Base-by-base conservation (phyloP, 2,888 invertebrate genomes). In the Synanthedon andrenaeformis region DNA sequence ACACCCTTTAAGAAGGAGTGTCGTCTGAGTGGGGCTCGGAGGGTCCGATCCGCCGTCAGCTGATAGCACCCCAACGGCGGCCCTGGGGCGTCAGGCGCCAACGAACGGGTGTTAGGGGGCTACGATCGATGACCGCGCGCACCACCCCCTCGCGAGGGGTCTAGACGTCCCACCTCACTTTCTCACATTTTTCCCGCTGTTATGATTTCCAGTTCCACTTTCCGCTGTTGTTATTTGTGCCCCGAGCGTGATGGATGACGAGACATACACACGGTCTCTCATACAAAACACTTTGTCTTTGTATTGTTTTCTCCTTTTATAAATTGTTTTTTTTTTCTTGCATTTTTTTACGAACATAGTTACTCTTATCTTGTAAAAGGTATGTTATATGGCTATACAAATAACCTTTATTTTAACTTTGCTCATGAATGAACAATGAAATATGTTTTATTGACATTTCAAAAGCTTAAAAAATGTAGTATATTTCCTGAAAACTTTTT, bases 111-210 rank as follows among this genome's bases (percentile, higher is more conserved):
- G n/a, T 13, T 8, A 8, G 77, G 71, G 74, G 72, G 72, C 69
- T 62, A 66, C 62, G 60, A 72, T 64, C 78, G 82, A 77, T 86
- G 82, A 72, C 76, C 79, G 74, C 80, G 66, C 80, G 70, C 76
- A 63, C 64, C 64, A 57, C 59, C 65, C 23, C 64, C 66, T 56
- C 64, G 56, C 56, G 62, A 53, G 63, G 66, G 62, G 65, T 64
- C 66, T 69, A 67, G 68, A 69, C 61, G 75, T 67, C 69, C 79
- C 71, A 71, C 72, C 76, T 76, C 76, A 79, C 80, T 81, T 82
- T 82, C 80, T 75, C 79, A 75, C 79, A 78, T 82, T 84, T 84
- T 23, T 28, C 45, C 41, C 23, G 11, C 12, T 64, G 62, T 65
- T 64, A 61, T 66, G 62, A 65, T 62, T 62, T 65, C 61, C 58